A percentile compares a stretch with the other conserved stretches of the same genome.
phyloP scores from a whole-genome alignment of 2,888 invertebrate genomes.

The Cataglyphis cursor region DNA sequence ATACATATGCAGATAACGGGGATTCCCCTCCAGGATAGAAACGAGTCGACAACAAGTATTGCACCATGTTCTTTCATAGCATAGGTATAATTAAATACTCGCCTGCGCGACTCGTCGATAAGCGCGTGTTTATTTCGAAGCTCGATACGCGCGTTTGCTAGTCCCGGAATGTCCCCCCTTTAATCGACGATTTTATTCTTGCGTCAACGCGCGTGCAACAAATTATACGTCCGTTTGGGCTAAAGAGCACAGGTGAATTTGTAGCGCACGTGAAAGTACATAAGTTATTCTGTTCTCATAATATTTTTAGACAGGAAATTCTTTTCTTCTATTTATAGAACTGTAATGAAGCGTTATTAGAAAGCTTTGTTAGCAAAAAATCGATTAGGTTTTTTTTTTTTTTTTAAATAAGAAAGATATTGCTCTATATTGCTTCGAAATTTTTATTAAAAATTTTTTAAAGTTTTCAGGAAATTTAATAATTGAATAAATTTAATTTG shows the following conservation, averaged over 20 bases:
- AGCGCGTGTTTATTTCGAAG: not conserved
- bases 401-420: not conserved
- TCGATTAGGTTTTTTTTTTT: not conserved
- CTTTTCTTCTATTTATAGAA: not conserved
- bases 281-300: not conserved
- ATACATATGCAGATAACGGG: constrained; percentile 71
- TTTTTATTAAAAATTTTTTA: not conserved
- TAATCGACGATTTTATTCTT: constrained; percentile 21
- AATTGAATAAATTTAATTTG: not conserved
- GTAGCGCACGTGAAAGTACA: not conserved
- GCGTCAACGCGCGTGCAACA: constrained; percentile 27
- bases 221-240: constrained; percentile 21
- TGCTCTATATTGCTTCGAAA: not conserved
- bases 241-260: constrained; percentile 34
- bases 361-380: not conserved
- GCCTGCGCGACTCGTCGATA: constrained; percentile 15
- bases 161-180: not conserved
- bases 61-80: constrained; percentile 30
- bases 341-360: not conserved
- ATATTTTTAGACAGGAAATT: not conserved
- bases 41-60: constrained; percentile 7
- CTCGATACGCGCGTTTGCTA: constrained; percentile 4
- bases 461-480: not conserved
- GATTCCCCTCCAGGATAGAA: constrained; percentile 39
- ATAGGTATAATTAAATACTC: constrained; percentile 56